Evolutionary conservation across 2,113 vertebrate genomes (phyloP), one percentile per base, ranked within the genome.

Genomic region (Gymnobelideus leadbeateri): DNA sequence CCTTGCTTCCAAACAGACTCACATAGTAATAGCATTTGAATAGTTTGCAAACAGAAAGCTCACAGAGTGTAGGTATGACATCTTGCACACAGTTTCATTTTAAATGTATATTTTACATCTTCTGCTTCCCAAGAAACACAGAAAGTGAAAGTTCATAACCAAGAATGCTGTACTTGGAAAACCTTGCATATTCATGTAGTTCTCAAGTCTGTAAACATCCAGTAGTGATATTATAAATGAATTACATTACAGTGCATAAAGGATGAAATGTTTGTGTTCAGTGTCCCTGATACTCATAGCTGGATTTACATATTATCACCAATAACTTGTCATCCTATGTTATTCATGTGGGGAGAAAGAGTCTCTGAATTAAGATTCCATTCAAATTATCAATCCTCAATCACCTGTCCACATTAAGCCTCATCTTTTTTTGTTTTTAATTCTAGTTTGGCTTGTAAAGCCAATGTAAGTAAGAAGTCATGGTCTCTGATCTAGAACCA

Each of bases 301-400:
- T 96, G 93, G 91, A 97, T 97, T 96, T 96, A 96, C 77, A 96
- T 94, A 21, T 54, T 94, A 94, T 96, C 95, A 61, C 84, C 16
- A 91, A 96, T 91, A 89, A 97, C 97, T 95, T 97, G 95, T 96
- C 95, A 97, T 96, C 97, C 97, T 96, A 95, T 97, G 95, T 96
- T 94, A 94, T 93, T 92, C 93, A 93, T n/a, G 93, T 68, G 68
- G 7, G n/a, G 19, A 3, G 16, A 68, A 84, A 89, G 94, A 97
- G 97, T 97, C 95, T 96, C 94, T 96, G 93, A 92, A 96, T 97
- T 97, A 97, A 97, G 95, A 96, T 95, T 96, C 95, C 95, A 97
- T 96, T 96, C 96, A 94, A 97, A 97, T 92, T 92, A 96, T 91
- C 28, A 57, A 96, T 8, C 89, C 95, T 94, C 94, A 96, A 92